A percentile compares a stretch with the other conserved stretches of the same genome.
These are phyloP conservation scores for Teleiodes luculella DNA, from an alignment of 2,888 invertebrate species.

Conservation along the genomic window DNA sequence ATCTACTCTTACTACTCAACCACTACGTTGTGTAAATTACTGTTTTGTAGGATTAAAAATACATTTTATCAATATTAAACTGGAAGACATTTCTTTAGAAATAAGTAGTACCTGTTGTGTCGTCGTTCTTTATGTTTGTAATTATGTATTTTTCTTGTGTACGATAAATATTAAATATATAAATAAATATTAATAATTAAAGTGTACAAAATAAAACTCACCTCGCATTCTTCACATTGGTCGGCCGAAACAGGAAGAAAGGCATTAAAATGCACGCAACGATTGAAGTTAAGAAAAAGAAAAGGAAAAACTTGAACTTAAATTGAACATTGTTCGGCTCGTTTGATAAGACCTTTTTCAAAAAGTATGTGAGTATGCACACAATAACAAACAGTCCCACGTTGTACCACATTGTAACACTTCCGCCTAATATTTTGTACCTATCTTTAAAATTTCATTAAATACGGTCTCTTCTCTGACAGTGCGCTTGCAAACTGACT, in stretches of 20 bases:
- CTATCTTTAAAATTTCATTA: too few species aligned
- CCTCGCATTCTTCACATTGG: conserved; percentile 58
- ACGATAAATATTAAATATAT: too few species aligned
- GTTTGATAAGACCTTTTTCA: conserved; percentile 43
- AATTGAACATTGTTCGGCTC: conserved; percentile 51
- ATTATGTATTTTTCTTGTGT: too few species aligned
- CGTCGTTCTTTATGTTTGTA: too few species aligned
- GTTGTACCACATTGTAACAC: conserved; percentile 42
- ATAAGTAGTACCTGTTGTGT: too few species aligned
- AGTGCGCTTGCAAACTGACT: conserved; percentile 35
- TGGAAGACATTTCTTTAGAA: too few species aligned
- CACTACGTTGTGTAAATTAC: too few species aligned
- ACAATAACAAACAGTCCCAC: conserved; percentile 37
- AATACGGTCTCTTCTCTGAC: conserved; percentile 33
- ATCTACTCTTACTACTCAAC: too few species aligned
- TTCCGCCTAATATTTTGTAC: conserved; percentile 18
- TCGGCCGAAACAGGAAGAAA: conserved; percentile 50
- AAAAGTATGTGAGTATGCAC: conserved; percentile 39
- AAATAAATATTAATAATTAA: not conserved
- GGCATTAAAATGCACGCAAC: conserved; percentile 47
- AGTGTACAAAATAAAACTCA: conserved; percentile 39
- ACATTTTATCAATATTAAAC: too few species aligned
- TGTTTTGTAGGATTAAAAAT: too few species aligned
- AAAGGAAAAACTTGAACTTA: conserved; percentile 44
- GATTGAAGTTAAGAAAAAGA: conserved; percentile 38